A percentile compares a stretch with the other conserved stretches of the same genome.
phyloP scores from a whole-genome alignment of 2,113 vertebrate genomes.

The Camelus bactrianus region DNA sequence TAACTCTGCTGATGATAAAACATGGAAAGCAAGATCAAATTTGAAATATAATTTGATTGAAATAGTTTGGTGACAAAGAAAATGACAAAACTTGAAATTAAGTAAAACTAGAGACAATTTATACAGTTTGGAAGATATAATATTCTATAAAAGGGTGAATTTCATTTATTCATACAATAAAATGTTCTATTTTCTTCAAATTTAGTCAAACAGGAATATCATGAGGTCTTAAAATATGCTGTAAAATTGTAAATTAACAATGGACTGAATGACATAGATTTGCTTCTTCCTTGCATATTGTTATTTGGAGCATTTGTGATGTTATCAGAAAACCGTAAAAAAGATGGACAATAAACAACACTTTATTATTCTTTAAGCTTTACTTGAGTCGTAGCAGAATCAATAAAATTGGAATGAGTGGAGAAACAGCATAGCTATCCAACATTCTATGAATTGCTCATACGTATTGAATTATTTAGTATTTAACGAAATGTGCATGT shows the following conservation, averaged over 20 bases:
- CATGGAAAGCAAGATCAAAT: background rate
- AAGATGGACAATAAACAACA: background rate
- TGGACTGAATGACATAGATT: background rate
- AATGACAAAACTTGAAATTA: background rate
- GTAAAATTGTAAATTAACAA: background rate
- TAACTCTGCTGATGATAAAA: background rate
- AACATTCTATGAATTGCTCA: conserved; percentile 27
- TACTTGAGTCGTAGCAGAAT: background rate
- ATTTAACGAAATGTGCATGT: background rate
- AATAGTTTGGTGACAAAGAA: background rate
- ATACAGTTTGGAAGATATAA: background rate
- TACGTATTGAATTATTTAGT: conserved; percentile 64
- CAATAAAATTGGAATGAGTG: background rate
- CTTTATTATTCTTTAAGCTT: background rate
- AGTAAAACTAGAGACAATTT: background rate
- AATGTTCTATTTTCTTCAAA: background rate
- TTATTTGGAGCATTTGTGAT: background rate
- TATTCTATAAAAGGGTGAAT: background rate
- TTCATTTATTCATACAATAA: background rate
- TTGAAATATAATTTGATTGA: background rate
- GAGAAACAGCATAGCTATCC: background rate
- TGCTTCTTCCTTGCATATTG: background rate
- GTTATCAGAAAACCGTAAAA: background rate
- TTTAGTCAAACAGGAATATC: background rate
- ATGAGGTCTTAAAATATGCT: background rate